A percentile compares a stretch with the other conserved stretches of the same genome.
Evolutionary conservation across 2,888 invertebrate genomes (phyloP).

Genomic region (Dioctria linearis): DNA sequence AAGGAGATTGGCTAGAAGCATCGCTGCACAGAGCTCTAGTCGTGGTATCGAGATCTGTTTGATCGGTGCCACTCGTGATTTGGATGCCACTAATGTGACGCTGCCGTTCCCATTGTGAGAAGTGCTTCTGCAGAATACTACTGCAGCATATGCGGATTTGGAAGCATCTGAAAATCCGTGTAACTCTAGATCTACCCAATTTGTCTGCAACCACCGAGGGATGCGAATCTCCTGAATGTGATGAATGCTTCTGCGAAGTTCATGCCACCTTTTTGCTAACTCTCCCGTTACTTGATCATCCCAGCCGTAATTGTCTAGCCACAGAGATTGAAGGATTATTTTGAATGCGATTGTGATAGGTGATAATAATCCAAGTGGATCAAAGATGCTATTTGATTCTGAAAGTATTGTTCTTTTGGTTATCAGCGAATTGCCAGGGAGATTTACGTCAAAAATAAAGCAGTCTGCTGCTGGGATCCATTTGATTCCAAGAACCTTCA

Average conservation of each 20-base stretch:
- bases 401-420: neutral
- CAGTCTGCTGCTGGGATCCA: too few species aligned
- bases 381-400: neutral
- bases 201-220: neutral
- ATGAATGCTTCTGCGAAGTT: neutral
- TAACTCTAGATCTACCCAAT: neutral
- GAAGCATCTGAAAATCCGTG: neutral
- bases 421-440: neutral
- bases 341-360: neutral
- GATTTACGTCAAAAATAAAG: neutral
- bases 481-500: neutral
- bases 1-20: too few species aligned
- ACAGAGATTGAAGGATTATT: neutral
- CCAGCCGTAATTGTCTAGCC: neutral
- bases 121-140: neutral
- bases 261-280: neutral
- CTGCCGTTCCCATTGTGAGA: too few species aligned
- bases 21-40: too few species aligned
- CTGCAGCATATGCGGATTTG: conserved; percentile 30
- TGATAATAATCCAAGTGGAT: neutral
- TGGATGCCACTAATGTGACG: too few species aligned
- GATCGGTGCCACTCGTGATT: too few species aligned
- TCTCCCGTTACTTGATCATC: neutral
- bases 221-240: neutral
- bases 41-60: too few species aligned